Base-by-base conservation (phyloP, 2,113 vertebrate genomes). In the Hydrolagus affinis region DNA sequence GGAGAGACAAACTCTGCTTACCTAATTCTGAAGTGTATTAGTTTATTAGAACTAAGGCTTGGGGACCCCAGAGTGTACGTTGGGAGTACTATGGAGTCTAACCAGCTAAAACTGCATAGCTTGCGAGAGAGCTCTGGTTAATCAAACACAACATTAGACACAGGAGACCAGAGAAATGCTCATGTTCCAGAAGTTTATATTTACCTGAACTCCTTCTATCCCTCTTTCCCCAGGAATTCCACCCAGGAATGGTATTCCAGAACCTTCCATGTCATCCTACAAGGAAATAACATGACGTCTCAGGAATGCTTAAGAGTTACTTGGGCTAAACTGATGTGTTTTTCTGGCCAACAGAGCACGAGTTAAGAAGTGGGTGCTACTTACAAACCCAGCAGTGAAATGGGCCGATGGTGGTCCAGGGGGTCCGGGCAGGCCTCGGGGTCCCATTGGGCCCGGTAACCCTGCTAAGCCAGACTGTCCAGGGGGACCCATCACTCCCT, bases 221-320 rank as follows among this genome's bases (percentile, higher is more conserved):
- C 95, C 95, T 17, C 90, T 90, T 12, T 90, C 86, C 12, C 94
- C 94, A 4, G 91, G 91, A 4, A 88, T 76, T 14, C 90, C 74
- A 0, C 86, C 0, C 59, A 88, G 85, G 1, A 91, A 89, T 0
- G 91, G 89, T 7, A 89, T 85, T 62, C 94, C 95, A 0, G 97
- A 99, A 11, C 94, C 95, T 87, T 99, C 97, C 95, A 97, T 96
- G 88, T 99, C 97, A 0, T 95, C 94, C 97, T 98, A 85, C 62
- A 70, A 2, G 0, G 23, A 74, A 0, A 86, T 70, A n/a, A 59
- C 11, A 19, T 2, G 14, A 12, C 2, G 4, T 44, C 44, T 6
- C 44, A 44, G 44, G 6, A 44, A 1, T 44, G 44, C 44, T 44
- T 6, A n/a, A 44, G 44, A 44, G 44, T 44, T 44, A 44, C 44